A percentile compares a stretch with the other conserved stretches of the same genome.
These are phyloP conservation scores for Chlorops oryzae DNA, from an alignment of 1,140 invertebrate species.

Conservation along the genomic window DNA sequence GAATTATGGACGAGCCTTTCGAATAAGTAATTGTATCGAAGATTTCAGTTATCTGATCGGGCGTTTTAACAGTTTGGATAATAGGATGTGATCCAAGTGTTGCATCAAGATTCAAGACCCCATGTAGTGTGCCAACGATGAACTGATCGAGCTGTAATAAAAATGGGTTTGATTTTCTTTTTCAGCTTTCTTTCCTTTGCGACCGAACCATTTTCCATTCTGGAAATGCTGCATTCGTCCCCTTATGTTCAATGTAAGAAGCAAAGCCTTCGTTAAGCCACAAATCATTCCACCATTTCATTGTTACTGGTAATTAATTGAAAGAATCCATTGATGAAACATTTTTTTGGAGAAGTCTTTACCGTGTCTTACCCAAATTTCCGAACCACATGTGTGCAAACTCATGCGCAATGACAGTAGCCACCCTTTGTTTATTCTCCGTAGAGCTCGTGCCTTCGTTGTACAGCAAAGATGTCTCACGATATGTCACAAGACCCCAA, in stretches of 20 bases:
- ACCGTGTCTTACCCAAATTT: conserved; percentile 60
- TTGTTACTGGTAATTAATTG: conserved; percentile 61
- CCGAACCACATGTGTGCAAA: conserved; percentile 92
- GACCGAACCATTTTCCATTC: conserved; percentile 75
- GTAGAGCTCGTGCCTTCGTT: conserved; percentile 63
- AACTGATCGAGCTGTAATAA: conserved; percentile 63
- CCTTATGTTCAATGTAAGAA: conserved; percentile 77
- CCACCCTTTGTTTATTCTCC: conserved; percentile 68
- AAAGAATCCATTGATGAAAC: not conserved
- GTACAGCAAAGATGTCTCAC: conserved; percentile 77
- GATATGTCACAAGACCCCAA: conserved; percentile 80
- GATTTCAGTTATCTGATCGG: conserved; percentile 86
- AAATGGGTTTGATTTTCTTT: too few relatives aligned
- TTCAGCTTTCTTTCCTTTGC: conserved; percentile 52
- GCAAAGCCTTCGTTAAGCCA: conserved; percentile 95
- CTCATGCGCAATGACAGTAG: conserved; percentile 84
- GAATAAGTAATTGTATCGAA: conserved; percentile 91
- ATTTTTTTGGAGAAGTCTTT: conserved; percentile 7
- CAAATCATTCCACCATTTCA: conserved; percentile 89
- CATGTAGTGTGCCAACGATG: conserved; percentile 63
- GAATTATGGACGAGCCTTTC: conserved; percentile 84
- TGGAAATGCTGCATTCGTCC: conserved; percentile 62
- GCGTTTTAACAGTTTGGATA: conserved; percentile 72
- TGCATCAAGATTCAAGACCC: conserved; percentile 69
- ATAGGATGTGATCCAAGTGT: conserved; percentile 83